phyloP scores from a whole-genome alignment of 2,113 vertebrate genomes.

The Scolopax mira region DNA sequence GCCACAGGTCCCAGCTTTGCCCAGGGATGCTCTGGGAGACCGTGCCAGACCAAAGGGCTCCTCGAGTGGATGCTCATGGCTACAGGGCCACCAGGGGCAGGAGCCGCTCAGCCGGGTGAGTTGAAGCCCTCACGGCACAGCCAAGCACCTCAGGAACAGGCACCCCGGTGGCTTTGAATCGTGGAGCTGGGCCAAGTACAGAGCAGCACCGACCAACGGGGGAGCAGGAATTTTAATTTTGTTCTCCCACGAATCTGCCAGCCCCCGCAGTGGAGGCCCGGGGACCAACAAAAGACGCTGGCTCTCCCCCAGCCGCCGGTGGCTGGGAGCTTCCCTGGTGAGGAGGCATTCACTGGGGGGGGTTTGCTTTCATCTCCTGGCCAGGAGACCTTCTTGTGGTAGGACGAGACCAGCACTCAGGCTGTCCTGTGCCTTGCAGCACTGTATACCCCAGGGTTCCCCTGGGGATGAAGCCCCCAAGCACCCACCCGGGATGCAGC shows the following conservation, averaged over 20 bases:
- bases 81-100: neutral
- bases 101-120: accelerated
- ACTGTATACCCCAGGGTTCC: neutral
- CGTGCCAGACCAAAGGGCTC: neutral
- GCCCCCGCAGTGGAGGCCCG: neutral
- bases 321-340: neutral
- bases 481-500: neutral
- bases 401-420: accelerated
- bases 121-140: neutral
- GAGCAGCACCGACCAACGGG: neutral
- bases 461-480: neutral
- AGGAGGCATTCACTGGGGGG: neutral
- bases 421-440: neutral
- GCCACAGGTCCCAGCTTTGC: accelerated
- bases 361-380: neutral
- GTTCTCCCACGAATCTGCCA: neutral
- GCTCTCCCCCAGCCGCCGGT: neutral
- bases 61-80: accelerated
- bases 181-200: neutral
- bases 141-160: neutral
- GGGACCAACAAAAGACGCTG: conserved; percentile 6
- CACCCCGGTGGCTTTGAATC: neutral
- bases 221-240: conserved; percentile 15
- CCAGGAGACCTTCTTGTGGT: neutral
- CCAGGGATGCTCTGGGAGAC: neutral